Evolutionary conservation across 53 echinoderm and acorn worm species (phyloP).

Genomic region (Antedon mediterranea): DNA sequence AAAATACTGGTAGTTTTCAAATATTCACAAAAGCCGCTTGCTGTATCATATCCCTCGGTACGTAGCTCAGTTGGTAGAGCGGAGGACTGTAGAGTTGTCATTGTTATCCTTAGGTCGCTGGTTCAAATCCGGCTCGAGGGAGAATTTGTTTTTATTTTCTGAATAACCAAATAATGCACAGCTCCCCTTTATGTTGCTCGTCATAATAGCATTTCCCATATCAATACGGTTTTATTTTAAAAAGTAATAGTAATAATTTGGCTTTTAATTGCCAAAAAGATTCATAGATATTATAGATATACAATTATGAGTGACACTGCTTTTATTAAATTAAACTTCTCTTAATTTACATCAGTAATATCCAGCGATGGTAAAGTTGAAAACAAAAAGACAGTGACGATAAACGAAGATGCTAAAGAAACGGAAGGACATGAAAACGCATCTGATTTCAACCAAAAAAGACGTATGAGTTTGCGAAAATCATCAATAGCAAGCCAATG

Average conservation of each 20-base stretch:
- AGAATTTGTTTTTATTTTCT: no score
- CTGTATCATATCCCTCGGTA: no score
- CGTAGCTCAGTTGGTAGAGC: not conserved
- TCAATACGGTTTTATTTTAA: no score
- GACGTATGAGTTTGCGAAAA: not conserved
- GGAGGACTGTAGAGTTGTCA: not conserved
- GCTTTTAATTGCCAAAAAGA: no score
- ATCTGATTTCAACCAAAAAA: not conserved
- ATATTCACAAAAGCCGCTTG: no score
- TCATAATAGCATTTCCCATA: no score
- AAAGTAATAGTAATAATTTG: no score
- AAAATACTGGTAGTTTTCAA: no score
- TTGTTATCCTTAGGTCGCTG: not conserved
- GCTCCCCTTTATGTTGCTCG: no score
- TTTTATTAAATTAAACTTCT: not conserved
- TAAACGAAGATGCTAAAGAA: not conserved
- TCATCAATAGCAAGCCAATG: not conserved
- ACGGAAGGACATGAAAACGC: not conserved
- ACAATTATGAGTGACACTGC: no score
- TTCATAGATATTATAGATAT: no score
- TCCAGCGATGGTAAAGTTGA: not conserved
- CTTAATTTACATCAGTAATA: not conserved
- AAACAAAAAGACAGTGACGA: not conserved
- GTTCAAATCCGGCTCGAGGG: not conserved
- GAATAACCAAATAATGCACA: no score